Evolutionary conservation across 2,888 invertebrate genomes (phyloP).

Genomic region (Acleris literana): DNA sequence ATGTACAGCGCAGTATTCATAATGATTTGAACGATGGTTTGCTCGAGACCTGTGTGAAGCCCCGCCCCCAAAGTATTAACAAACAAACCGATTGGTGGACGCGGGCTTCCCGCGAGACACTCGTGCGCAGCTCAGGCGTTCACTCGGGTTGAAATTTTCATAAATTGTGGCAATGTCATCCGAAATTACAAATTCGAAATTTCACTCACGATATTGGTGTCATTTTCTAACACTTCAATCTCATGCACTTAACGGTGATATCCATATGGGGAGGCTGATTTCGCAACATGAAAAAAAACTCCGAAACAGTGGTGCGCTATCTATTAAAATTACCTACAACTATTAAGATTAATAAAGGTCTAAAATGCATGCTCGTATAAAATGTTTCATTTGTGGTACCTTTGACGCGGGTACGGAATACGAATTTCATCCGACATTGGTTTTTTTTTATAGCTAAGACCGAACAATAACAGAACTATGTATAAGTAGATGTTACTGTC

Average conservation of each 20-base stretch:
- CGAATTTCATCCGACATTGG: no score
- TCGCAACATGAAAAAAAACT: neutral
- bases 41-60: slow-evolving; percentile 51
- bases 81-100: slow-evolving; percentile 74
- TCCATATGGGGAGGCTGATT: neutral
- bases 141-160: slow-evolving; percentile 49
- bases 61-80: slow-evolving; percentile 71
- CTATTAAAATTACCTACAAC: no score
- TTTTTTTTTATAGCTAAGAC: no score
- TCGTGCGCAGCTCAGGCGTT: slow-evolving; percentile 75
- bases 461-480: no score
- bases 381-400: no score
- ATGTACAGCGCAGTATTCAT: slow-evolving; percentile 42
- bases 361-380: no score
- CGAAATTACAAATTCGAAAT: slow-evolving; percentile 27
- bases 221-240: slow-evolving; percentile 23
- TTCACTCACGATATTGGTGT: slow-evolving; percentile 20
- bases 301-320: no score
- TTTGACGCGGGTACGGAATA: no score
- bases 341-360: no score
- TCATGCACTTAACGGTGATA: slow-evolving; percentile 3
- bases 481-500: no score
- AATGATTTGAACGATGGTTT: slow-evolving; percentile 39
- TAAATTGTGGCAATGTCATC: slow-evolving; percentile 36
- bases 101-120: slow-evolving; percentile 59